phyloP scores from a whole-genome alignment of 1,140 invertebrate genomes.

The Caenorhabditis inopinata region DNA sequence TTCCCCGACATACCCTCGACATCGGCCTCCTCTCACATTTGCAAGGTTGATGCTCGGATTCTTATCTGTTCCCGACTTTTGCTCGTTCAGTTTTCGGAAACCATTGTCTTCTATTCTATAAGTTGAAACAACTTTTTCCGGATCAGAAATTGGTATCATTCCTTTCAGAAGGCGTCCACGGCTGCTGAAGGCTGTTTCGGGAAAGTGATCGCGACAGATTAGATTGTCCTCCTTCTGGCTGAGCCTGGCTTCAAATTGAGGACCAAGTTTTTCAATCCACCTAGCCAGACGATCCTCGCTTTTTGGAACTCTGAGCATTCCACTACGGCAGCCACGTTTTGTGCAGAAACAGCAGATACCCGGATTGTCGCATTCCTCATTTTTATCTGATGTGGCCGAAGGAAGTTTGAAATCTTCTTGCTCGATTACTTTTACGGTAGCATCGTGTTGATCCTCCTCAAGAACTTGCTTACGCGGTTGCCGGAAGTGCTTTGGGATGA shows the following conservation, averaged over 20 bases:
- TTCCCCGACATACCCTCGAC: too few species aligned
- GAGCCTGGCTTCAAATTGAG: not conserved
- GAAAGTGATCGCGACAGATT: not conserved
- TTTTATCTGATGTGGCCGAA: not conserved
- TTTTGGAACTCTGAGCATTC: not conserved
- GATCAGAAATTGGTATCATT: not conserved
- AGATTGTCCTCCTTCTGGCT: not conserved
- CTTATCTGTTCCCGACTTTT: not conserved
- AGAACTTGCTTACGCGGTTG: slow-evolving; percentile 13
- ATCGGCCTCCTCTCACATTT: too few species aligned
- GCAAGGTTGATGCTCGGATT: not conserved
- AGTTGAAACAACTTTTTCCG: not conserved
- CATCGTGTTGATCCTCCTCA: not conserved
- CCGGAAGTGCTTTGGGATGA: not conserved
- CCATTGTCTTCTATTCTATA: not conserved
- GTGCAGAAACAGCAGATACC: not conserved
- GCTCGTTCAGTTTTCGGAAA: not conserved
- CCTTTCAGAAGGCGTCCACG: not conserved
- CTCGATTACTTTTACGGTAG: not conserved
- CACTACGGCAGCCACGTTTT: not conserved
- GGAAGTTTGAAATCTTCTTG: not conserved
- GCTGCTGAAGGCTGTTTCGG: not conserved
- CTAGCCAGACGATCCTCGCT: not conserved
- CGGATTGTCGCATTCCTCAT: not conserved
- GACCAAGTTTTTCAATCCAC: not conserved